Base-by-base conservation (phyloP, 1,140 invertebrate species). In the Drosophila funebris region DNA sequence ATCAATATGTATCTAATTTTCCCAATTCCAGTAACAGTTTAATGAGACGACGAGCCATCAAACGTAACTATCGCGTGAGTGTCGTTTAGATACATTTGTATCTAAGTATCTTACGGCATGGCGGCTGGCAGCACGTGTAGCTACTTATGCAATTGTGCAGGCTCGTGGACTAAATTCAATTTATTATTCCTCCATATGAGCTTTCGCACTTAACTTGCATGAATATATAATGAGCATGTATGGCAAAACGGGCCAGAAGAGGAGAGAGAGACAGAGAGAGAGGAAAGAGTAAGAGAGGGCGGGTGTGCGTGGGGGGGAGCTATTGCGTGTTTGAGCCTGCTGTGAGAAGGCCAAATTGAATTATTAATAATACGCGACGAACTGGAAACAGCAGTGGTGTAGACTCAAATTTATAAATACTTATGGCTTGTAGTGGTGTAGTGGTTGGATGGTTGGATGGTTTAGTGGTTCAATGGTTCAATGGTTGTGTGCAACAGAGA, bases 191-290 rank as follows among this genome's bases (percentile, higher is more conserved):
- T 41, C 78, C 76, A 87, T 85, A 85, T 85, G 81, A 85, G 82
- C 82, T 85, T 81, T 81, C 81, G 82, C 81, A 85, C 81, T 85
- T 85, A 87, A 85, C 81, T 85, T 81, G 81, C 77, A 85, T 87
- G 82, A 85, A 85, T 85, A 87, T 74, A 81, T 85, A 85, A 85
- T 85, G 82, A 85, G 78, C 22, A 39, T 31, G 24, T 46, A 31
- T 7, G 50, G 37, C 44, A 31, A 66, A 46, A 63, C 24, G 44
- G 37, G 24, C n/a, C n/a, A n/a, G n/a, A n/a, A n/a, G n/a, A n/a
- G n/a, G 44, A 13, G 68, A 22, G 37, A 31, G 36, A 14, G 36
- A 66, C 53, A 18, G 68, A 46, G 43, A 50, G 22, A 13, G 16
- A 1, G 50, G 1, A 9, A 8, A 3, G 1, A 6, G 18, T 11